Percentiles rank a stretch among this genome's conserved stretches.
Evolutionary conservation across 2,797 vertebrate species (phyloP).

Genomic region (Sebastes steindachneri): DNA sequence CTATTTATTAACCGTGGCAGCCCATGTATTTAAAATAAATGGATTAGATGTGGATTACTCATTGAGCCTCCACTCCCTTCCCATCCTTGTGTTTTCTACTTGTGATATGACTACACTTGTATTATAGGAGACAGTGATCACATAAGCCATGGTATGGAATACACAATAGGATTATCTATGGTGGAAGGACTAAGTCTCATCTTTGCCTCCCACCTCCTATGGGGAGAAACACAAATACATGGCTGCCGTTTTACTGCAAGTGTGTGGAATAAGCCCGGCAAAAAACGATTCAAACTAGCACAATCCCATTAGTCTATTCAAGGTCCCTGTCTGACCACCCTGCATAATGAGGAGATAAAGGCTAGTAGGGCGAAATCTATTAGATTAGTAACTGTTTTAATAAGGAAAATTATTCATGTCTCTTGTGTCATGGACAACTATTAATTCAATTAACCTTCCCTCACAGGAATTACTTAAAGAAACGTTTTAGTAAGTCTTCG

Average conservation of each 20-base stretch:
- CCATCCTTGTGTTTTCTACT: conserved; percentile 46
- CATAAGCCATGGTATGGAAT: conserved; percentile 62
- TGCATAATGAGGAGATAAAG: conserved; percentile 44
- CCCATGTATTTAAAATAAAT: conserved; percentile 57
- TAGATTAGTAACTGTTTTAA: conserved; percentile 22
- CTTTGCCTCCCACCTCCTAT: conserved; percentile 34
- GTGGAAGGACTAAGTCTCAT: conserved; percentile 31
- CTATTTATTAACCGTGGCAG: conserved; percentile 46
- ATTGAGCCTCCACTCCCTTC: conserved; percentile 28
- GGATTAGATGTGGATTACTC: conserved; percentile 71
- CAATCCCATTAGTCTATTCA: conserved; percentile 67
- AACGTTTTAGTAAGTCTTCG: not conserved
- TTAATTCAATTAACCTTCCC: conserved; percentile 30
- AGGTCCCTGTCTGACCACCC: conserved; percentile 51
- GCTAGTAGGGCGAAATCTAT: conserved; percentile 2
- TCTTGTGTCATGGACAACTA: conserved; percentile 8
- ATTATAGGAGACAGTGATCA: conserved; percentile 54
- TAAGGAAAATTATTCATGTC: conserved; percentile 24
- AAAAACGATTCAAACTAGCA: conserved; percentile 48
- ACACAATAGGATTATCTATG: conserved; percentile 67
- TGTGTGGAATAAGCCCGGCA: conserved; percentile 23
- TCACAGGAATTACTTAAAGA: not conserved
- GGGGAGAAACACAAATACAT: conserved; percentile 38
- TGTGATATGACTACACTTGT: conserved; percentile 40
- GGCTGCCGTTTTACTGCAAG: conserved; percentile 22